Conservation (phyloP, 2,888 invertebrate species). For the Dichetophora obliterata region DNA sequence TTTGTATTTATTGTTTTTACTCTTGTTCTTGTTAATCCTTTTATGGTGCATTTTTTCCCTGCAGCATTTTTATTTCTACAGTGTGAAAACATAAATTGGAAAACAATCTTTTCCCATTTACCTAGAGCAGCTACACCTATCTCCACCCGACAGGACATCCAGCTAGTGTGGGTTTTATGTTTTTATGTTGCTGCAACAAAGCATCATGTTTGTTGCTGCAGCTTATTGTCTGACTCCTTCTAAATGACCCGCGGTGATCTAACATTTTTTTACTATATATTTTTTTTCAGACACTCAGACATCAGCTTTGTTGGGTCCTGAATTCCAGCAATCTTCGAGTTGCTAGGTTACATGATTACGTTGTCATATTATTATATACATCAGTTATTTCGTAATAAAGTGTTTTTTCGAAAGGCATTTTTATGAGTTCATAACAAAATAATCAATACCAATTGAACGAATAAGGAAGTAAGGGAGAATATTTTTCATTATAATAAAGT, state of each 20-base stretch:
- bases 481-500: too few species aligned
- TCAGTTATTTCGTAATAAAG: not conserved
- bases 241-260: constrained; percentile 25
- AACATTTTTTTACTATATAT: constrained; percentile 3
- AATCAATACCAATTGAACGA: too few species aligned
- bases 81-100: constrained; percentile 59
- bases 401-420: too few species aligned
- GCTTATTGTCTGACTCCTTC: not conserved
- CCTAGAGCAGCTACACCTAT: not conserved
- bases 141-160: too few species aligned
- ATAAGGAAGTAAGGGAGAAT: too few species aligned
- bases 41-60: constrained; percentile 42
- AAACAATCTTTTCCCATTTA: constrained; percentile 52
- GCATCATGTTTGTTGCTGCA: not conserved
- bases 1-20: not conserved
- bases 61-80: constrained; percentile 35
- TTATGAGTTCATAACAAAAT: too few species aligned
- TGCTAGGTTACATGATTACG: not conserved
- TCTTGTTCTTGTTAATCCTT: not conserved
- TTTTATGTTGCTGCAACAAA: constrained; percentile 25
- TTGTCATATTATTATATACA: not conserved
- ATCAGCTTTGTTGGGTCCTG: not conserved
- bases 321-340: not conserved
- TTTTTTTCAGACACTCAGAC: not conserved
- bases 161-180: too few species aligned